Evolutionary conservation across 2,113 vertebrate genomes (phyloP).

Genomic region (Paraplagusia blochii): DNA sequence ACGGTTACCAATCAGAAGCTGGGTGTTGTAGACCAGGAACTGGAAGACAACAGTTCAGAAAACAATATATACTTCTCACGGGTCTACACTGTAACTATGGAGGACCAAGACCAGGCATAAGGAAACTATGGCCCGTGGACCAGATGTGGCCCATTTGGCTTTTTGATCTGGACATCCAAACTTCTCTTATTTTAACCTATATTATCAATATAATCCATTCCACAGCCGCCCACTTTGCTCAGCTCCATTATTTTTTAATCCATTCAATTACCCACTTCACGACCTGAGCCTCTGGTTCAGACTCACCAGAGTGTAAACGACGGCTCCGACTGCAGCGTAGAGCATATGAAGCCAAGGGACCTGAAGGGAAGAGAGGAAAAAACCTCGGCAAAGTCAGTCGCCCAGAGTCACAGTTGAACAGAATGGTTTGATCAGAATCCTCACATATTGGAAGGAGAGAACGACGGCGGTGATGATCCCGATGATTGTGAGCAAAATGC

Average conservation of each 20-base stretch:
- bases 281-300: too few species aligned
- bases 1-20: conserved; percentile 91
- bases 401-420: conserved; percentile 16
- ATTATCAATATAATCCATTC: too few species aligned
- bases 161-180: too few species aligned
- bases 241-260: too few species aligned
- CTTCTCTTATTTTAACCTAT: too few species aligned
- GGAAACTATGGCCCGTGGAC: too few species aligned
- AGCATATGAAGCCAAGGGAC: conserved; percentile 93
- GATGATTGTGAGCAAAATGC: conserved; percentile 83
- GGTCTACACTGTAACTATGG: too few species aligned
- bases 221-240: too few species aligned
- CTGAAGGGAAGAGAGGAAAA: conserved; percentile 65
- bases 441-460: conserved; percentile 91
- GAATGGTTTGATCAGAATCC: conserved; percentile 43
- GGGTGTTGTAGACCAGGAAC: conserved; percentile 95
- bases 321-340: conserved; percentile 86
- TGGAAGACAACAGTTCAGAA: conserved; percentile 38
- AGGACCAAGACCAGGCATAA: too few species aligned
- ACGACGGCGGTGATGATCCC: conserved; percentile 86
- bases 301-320: conserved; percentile 91
- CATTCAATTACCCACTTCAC: too few species aligned
- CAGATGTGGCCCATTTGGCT: too few species aligned
- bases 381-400: conserved; percentile 22
- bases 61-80: too few species aligned